Percentiles rank a stretch among this genome's conserved stretches.
These are phyloP conservation scores for Etheostoma spectabile DNA, from an alignment of 2,113 vertebrate genomes.

Conservation along the genomic window DNA sequence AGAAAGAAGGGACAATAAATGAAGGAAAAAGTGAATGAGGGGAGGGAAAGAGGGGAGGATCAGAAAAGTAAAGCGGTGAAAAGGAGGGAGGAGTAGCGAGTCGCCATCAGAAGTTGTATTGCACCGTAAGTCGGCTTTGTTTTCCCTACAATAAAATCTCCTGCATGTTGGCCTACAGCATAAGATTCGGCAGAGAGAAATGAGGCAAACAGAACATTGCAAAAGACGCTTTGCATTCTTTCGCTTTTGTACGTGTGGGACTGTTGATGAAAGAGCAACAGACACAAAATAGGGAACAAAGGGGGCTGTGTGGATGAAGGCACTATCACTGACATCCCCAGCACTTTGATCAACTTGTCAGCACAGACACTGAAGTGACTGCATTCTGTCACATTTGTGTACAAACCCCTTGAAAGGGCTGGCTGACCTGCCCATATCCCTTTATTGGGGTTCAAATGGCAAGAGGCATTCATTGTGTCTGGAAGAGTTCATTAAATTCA, in stretches of 20 bases:
- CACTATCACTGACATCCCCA: slow-evolving; percentile 92
- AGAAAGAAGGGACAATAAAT: slow-evolving; percentile 35
- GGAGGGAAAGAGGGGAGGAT: slow-evolving; percentile 58
- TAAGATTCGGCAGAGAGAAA: slow-evolving; percentile 61
- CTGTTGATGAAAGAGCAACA: slow-evolving; percentile 66
- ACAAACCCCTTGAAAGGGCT: slow-evolving; percentile 97
- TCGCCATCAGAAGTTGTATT: slow-evolving; percentile 66
- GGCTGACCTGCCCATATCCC: slow-evolving; percentile 98
- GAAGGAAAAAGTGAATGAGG: slow-evolving; percentile 45
- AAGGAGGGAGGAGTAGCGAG: slow-evolving; percentile 67
- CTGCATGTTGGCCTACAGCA: slow-evolving; percentile 46
- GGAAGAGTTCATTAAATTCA: slow-evolving; percentile 99
- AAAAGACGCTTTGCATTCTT: slow-evolving; percentile 91
- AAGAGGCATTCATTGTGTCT: slow-evolving; percentile 94
- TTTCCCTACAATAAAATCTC: slow-evolving; percentile 71
- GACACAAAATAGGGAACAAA: slow-evolving; percentile 87
- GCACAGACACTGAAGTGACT: slow-evolving; percentile 89
- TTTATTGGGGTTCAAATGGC: slow-evolving; percentile 98
- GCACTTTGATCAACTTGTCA: slow-evolving; percentile 99
- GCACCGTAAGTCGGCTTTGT: slow-evolving; percentile 60
- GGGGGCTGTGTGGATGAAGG: slow-evolving; percentile 91
- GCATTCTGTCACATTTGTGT: slow-evolving; percentile 99
- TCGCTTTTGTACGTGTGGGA: slow-evolving; percentile 81
- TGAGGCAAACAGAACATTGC: slow-evolving; percentile 79
- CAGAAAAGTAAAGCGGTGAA: slow-evolving; percentile 61